Conservation (phyloP, 2,888 invertebrate species). For the Darwinula stevensoni region DNA sequence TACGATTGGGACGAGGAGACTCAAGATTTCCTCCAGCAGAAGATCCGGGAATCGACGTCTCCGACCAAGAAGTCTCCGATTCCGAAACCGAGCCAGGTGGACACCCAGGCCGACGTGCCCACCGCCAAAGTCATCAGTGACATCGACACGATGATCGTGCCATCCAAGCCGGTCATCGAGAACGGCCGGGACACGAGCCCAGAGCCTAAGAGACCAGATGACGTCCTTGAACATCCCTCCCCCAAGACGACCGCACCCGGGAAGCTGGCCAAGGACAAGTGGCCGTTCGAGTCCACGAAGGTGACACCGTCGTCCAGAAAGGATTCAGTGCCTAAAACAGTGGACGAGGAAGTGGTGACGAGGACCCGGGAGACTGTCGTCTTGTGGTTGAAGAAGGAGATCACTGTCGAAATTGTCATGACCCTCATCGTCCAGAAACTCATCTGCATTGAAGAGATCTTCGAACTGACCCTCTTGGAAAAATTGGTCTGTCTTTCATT, state of each 20-base stretch:
- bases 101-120: conserved; percentile 7
- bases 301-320: no score
- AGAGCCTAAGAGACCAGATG: conserved; percentile 6
- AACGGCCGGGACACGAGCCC: conserved; percentile 9
- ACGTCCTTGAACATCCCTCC: conserved; percentile 3
- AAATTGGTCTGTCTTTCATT: no score
- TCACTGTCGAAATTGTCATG: background rate
- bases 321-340: no score
- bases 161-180: conserved; percentile 7
- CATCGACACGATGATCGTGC: conserved; percentile 1
- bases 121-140: conserved; percentile 5
- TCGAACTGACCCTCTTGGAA: background rate
- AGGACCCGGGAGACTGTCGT: no score
- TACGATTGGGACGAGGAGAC: no score
- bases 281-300: no score
- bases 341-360: no score
- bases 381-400: background rate
- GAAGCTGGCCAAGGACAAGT: no score
- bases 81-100: background rate
- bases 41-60: conserved; percentile 5
- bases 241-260: conserved; percentile 10
- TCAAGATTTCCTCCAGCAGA: no score
- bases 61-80: background rate
- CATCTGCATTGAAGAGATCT: background rate
- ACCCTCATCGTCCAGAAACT: background rate